These are phyloP conservation scores for Ichneumoninae sp. DNA, from an alignment of 2,888 invertebrate species.

Conservation along the genomic window DNA sequence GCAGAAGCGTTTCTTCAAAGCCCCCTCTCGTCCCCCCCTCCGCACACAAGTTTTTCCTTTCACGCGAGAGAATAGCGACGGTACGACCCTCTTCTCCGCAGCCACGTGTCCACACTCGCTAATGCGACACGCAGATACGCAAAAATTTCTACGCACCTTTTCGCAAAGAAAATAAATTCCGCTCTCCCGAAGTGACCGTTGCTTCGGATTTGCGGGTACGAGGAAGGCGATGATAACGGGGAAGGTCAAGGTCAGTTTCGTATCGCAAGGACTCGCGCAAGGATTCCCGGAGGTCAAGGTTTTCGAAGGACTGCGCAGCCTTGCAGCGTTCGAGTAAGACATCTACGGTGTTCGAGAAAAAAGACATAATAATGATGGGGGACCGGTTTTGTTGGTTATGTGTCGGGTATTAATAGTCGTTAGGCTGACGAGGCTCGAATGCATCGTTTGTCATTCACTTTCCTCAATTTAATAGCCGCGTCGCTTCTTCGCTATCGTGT, in stretches of 20 bases:
- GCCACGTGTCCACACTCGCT: slow-evolving; percentile 70
- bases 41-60: slow-evolving; percentile 79
- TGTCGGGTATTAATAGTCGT: not conserved
- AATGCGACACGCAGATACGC: slow-evolving; percentile 18
- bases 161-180: not conserved
- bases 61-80: slow-evolving; percentile 84
- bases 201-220: not conserved
- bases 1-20: slow-evolving; percentile 3
- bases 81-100: slow-evolving; percentile 80
- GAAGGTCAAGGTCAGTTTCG: slow-evolving; percentile 69
- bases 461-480: not conserved
- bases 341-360: not conserved
- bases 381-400: slow-evolving; percentile 29
- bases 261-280: slow-evolving; percentile 51
- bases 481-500: not conserved
- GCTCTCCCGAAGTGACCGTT: not conserved
- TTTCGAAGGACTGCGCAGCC: slow-evolving; percentile 55
- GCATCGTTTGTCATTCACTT: not conserved
- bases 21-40: not conserved
- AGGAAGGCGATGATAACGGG: not conserved
- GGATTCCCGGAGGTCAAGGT: slow-evolving; percentile 73
- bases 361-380: slow-evolving; percentile 6
- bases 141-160: not conserved
- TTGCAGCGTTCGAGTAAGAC: slow-evolving; percentile 6
- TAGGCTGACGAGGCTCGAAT: not conserved